Evolutionary conservation across 1,140 invertebrate species (phyloP), one percentile per base, ranked within the genome.

Genomic region (Nymphalis io): DNA sequence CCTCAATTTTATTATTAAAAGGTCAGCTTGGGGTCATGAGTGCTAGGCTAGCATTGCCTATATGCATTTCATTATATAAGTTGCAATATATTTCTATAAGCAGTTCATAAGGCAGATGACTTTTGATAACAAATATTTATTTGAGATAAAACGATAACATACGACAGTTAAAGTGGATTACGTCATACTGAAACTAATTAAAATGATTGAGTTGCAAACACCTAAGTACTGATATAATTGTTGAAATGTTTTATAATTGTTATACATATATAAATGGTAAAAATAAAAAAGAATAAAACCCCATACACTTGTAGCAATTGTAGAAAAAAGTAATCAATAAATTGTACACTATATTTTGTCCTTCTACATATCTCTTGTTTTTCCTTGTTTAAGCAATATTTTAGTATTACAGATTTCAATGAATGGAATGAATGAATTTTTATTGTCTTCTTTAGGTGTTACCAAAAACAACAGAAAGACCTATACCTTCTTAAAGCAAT

Each of bases 21-120:
- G 40, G 60, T 61, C 60, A 61, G 16, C 42, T 61, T 61, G 11
- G 60, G 60, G 60, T 61, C 60, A 53, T 20, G 12, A 55, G 46
- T 39, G 61, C 38, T 39, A 39, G 20, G 61, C 38, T 39, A 39
- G 20, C 48, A 53, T 55, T 63, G n/a, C 46, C 53, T 40, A 61
- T n/a, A 58, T 20, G 16, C 48, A 48, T 48, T 39, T 15, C 15
- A 15, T 27, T 48, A 60, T 16, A 23, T 46, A 38, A 60, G n/a
- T 67, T 55, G 38, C 23, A 21, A 33, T 61, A 55, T 15, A n/a
- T 61, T 63, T 53, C n/a, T 33, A 63, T 18, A 21, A 21, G 44
- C 27, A 63, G 46, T 63, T 53, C 46, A 51, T 18, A 53, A 55
- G 16, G 11, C 46, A 63, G 46, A 63, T 63, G 33, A 63, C 61